Percentiles rank a stretch among this genome's conserved stretches.
These are phyloP conservation scores for Anthopleura xanthogrammica DNA, from an alignment of 92 coral and sea anemone species.

Conservation along the genomic window DNA sequence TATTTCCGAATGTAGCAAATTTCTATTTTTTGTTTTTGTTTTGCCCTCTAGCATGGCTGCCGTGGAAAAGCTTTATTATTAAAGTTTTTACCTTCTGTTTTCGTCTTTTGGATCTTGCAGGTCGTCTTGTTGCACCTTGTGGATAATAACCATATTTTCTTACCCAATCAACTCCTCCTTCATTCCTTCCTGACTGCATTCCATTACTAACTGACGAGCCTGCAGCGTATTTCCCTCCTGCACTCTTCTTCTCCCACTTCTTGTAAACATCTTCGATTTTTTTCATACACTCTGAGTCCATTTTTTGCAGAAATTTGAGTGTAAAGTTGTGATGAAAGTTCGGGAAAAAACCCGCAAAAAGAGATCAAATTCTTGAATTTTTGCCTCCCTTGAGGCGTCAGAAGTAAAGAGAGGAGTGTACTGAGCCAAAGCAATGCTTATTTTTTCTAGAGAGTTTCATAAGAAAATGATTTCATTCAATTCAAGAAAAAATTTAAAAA, in stretches of 20 bases:
- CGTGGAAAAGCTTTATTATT: too few species aligned
- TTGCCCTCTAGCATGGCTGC: too few species aligned
- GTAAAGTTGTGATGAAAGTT: background rate
- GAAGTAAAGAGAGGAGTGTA: background rate
- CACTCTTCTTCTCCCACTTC: slow-evolving; percentile 82
- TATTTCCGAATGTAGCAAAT: too few species aligned
- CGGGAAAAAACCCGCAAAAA: background rate
- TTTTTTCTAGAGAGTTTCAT: background rate
- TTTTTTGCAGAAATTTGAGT: background rate
- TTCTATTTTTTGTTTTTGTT: too few species aligned
- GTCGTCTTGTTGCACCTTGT: slow-evolving; percentile 21
- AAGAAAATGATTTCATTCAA: background rate
- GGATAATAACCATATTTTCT: slow-evolving; percentile 13
- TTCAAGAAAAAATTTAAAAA: background rate
- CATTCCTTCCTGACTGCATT: background rate
- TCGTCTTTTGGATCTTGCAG: slow-evolving; percentile 24
- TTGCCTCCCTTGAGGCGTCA: background rate
- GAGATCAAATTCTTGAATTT: background rate
- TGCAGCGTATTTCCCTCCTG: slow-evolving; percentile 44
- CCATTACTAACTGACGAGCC: background rate
- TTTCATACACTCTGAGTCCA: slow-evolving; percentile 45
- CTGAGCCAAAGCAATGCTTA: background rate
- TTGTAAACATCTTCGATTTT: slow-evolving; percentile 76
- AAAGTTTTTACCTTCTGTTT: slow-evolving; percentile 7
- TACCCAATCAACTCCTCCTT: background rate